Evolutionary conservation across 2,888 invertebrate genomes (phyloP).

Genomic region (Amphipyra berbera): DNA sequence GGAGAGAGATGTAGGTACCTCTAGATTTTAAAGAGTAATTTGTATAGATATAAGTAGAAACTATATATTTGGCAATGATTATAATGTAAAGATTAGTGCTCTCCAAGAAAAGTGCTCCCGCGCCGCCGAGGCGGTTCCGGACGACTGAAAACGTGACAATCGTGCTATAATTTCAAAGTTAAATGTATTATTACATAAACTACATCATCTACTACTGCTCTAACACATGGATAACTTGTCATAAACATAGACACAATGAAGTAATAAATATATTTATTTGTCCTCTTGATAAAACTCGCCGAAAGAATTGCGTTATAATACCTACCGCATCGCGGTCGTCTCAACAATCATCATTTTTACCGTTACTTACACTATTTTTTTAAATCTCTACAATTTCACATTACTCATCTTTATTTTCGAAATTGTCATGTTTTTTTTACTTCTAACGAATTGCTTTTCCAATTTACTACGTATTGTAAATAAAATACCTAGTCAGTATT

Average conservation of each 20-base stretch:
- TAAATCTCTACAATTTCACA: constrained; percentile 43
- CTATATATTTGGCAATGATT: constrained; percentile 73
- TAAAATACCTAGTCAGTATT: constrained; percentile 59
- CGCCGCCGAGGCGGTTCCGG: constrained; percentile 27
- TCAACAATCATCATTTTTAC: constrained; percentile 48
- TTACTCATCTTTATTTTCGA: constrained; percentile 39
- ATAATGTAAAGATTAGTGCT: constrained; percentile 47
- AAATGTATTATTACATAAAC: constrained; percentile 64
- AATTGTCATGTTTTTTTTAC: constrained; percentile 59
- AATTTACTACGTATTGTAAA: constrained; percentile 64
- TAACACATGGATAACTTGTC: constrained; percentile 65
- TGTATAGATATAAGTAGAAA: constrained; percentile 58
- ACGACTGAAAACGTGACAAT: constrained; percentile 54
- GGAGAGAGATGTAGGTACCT: constrained; percentile 64
- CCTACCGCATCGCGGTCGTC: constrained; percentile 37
- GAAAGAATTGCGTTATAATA: constrained; percentile 46
- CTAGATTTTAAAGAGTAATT: constrained; percentile 57
- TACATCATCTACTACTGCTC: constrained; percentile 67
- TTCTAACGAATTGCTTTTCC: constrained; percentile 63
- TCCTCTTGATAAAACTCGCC: constrained; percentile 59
- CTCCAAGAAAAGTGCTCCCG: constrained; percentile 40
- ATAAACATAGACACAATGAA: constrained; percentile 60
- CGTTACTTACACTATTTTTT: constrained; percentile 47
- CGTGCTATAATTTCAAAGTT: constrained; percentile 59
- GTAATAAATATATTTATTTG: constrained; percentile 62